Evolutionary conservation across 2,797 vertebrate species (phyloP).

Genomic region (Aplochiton taeniatus): DNA sequence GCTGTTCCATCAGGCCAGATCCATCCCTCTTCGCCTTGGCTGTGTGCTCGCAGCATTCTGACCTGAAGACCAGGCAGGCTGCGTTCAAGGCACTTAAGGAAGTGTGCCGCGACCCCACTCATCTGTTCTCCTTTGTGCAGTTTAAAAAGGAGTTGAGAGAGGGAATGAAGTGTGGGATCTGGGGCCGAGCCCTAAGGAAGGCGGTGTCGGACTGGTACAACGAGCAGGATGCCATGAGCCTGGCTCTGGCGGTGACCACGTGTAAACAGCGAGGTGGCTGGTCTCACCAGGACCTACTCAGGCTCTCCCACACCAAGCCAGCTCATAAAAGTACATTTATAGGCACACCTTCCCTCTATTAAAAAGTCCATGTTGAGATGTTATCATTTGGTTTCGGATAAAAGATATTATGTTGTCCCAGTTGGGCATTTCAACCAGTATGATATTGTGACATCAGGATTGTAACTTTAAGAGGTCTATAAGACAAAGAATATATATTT

Average conservation of each 20-base stretch:
- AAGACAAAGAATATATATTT: too few species aligned
- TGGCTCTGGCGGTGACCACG: slow-evolving; percentile 87
- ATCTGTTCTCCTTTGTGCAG: slow-evolving; percentile 91
- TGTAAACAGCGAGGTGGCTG: slow-evolving; percentile 92
- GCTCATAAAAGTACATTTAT: slow-evolving; percentile 80
- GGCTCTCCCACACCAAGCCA: slow-evolving; percentile 92
- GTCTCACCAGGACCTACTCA: slow-evolving; percentile 93
- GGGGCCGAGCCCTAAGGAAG: slow-evolving; percentile 93
- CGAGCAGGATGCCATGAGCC: slow-evolving; percentile 82
- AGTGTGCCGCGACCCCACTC: slow-evolving; percentile 82
- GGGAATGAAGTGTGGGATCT: slow-evolving; percentile 92
- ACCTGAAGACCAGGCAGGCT: slow-evolving; percentile 84
- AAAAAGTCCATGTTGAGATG: not conserved
- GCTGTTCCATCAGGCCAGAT: slow-evolving; percentile 71
- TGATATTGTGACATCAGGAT: too few species aligned
- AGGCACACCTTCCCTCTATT: not conserved
- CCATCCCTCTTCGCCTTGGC: slow-evolving; percentile 87
- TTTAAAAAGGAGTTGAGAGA: slow-evolving; percentile 93
- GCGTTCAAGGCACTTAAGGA: slow-evolving; percentile 87
- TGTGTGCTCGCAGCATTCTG: slow-evolving; percentile 87
- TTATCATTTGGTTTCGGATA: not conserved
- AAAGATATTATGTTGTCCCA: not conserved
- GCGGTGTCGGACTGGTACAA: slow-evolving; percentile 94
- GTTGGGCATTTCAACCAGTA: too few species aligned
- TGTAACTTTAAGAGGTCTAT: too few species aligned